These are phyloP conservation scores for Gymnoscopelus microlampas DNA, from an alignment of 2,797 vertebrate species.

Conservation along the genomic window DNA sequence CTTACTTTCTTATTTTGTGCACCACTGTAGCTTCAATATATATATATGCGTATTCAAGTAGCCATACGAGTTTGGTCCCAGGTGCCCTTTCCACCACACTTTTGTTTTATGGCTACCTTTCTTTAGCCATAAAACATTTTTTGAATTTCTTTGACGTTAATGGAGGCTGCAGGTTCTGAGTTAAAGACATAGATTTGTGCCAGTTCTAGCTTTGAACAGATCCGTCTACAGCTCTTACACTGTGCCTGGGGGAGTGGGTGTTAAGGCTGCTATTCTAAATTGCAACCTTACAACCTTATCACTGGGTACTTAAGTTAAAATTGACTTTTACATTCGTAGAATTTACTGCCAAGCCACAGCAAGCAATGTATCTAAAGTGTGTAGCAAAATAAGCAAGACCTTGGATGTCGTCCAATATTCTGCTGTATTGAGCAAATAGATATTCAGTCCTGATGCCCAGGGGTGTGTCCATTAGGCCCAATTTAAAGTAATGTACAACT, in stretches of 20 bases:
- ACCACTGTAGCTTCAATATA: too few relatives aligned
- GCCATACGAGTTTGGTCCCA: too few relatives aligned
- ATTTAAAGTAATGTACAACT: too few relatives aligned
- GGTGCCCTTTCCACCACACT: too few relatives aligned
- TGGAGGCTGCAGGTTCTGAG: conserved; percentile 1
- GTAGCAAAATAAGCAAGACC: conserved; percentile 22
- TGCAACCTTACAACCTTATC: conserved; percentile 42
- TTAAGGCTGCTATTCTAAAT: conserved; percentile 43
- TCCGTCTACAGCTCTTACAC: conserved; percentile 29
- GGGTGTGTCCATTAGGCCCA: too few relatives aligned
- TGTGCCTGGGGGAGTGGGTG: conserved; percentile 14
- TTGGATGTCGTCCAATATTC: background rate
- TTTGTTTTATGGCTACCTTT: background rate
- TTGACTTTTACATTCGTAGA: conserved; percentile 29
- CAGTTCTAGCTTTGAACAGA: conserved; percentile 35
- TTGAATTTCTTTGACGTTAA: background rate
- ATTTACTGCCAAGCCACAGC: conserved; percentile 20
- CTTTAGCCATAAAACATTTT: conserved; percentile 11
- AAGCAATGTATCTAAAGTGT: conserved; percentile 19
- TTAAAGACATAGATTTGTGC: conserved; percentile 10
- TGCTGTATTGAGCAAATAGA: too few relatives aligned
- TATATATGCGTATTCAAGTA: too few relatives aligned
- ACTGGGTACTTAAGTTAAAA: conserved; percentile 46
- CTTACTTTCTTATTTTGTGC: too few relatives aligned
- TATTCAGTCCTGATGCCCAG: too few relatives aligned